Conservation (phyloP, 1,140 invertebrate species). For the Zaprionus davidi region DNA sequence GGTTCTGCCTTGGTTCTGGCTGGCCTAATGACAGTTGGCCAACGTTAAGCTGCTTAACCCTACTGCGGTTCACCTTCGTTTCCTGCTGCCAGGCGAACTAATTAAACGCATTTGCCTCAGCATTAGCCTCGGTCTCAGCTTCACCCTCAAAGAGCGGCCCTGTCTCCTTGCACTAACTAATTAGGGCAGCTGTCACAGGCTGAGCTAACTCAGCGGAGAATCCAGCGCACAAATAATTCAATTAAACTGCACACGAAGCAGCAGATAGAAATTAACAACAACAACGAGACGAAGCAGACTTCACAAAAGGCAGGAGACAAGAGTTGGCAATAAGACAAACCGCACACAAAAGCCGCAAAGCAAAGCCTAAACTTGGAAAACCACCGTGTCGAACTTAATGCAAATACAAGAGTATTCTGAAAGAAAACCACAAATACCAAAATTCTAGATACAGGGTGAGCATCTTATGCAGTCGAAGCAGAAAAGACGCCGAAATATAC, state of each 20-base stretch:
- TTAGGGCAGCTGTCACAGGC: conserved; percentile 73
- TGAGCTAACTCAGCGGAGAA: conserved; percentile 21
- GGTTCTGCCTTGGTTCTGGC: conserved; percentile 14
- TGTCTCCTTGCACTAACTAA: conserved; percentile 50
- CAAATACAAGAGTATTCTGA: conserved; percentile 43
- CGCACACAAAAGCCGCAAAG: conserved; percentile 52
- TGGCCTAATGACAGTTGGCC: conserved; percentile 34
- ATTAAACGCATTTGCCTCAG: conserved; percentile 64
- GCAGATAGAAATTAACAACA: conserved; percentile 29
- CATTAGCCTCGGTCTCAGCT: not conserved
- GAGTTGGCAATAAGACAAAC: conserved; percentile 39
- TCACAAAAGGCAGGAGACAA: conserved; percentile 8
- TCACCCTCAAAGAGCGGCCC: not conserved
- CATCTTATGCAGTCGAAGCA: conserved; percentile 5
- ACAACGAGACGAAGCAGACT: not conserved
- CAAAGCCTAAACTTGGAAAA: conserved; percentile 46
- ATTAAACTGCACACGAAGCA: conserved; percentile 64
- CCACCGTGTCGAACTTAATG: conserved; percentile 56
- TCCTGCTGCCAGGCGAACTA: conserved; percentile 49
- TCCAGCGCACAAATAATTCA: conserved; percentile 73
- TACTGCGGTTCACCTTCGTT: conserved; percentile 70
- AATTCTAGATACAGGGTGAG: conserved; percentile 36
- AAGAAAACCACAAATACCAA: conserved; percentile 58
- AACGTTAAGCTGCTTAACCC: conserved; percentile 67
- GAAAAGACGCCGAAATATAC: not conserved